phyloP scores from a whole-genome alignment of 2,888 invertebrate genomes.

The Mimachlamys varia region DNA sequence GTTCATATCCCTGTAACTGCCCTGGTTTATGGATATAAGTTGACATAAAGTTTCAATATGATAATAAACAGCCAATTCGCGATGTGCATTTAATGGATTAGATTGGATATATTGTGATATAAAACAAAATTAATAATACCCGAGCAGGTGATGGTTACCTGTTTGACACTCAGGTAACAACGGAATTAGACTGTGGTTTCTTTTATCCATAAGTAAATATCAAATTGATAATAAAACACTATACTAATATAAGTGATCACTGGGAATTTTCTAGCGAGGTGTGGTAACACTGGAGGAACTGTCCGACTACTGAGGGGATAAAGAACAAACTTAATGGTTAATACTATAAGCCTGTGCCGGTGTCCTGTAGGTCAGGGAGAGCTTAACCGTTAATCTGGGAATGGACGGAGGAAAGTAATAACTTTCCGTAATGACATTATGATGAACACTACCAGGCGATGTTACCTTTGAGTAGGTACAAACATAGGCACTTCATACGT shows the following conservation, averaged over 20 bases:
- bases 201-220: not conserved
- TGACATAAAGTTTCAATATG: no score
- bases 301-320: not conserved
- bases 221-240: slow-evolving; percentile 3
- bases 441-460: not conserved
- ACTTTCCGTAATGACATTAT: not conserved
- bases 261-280: not conserved
- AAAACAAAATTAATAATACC: not conserved
- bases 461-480: not conserved
- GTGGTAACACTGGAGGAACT: not conserved
- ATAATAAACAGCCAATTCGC: not conserved
- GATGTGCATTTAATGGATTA: not conserved
- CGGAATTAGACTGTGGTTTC: not conserved
- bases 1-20: no score
- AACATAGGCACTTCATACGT: not conserved
- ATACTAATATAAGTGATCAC: not conserved
- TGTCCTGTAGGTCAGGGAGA: not conserved
- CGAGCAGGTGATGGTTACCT: not conserved
- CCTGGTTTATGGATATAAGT: no score
- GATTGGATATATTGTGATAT: not conserved
- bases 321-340: not conserved
- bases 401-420: not conserved
- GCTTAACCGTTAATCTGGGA: not conserved
- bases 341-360: not conserved
- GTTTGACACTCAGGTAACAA: not conserved